phyloP scores from a whole-genome alignment of 2,113 vertebrate species.

The Chinchilla lanigera region DNA sequence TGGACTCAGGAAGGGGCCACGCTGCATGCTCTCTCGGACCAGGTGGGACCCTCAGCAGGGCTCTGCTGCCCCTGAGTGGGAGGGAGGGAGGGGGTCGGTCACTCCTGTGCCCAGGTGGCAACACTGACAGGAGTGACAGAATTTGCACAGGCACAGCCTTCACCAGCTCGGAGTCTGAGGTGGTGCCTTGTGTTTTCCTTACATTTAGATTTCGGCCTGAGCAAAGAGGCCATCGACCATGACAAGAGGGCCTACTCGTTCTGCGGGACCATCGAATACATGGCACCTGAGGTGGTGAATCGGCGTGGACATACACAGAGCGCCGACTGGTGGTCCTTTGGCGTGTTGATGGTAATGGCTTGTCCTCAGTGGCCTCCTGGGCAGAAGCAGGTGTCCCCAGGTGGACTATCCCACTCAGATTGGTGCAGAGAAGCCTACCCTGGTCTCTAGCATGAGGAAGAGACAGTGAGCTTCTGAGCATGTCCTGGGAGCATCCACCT shows the following conservation, averaged over 20 bases:
- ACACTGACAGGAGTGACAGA: accelerated
- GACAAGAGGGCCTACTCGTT: constrained; percentile 97
- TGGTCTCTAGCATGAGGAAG: accelerated
- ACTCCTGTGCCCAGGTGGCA: no score
- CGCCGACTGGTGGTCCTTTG: constrained; percentile 99
- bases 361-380: not conserved
- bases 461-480: accelerated
- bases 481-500: not conserved
- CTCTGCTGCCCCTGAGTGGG: not conserved
- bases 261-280: constrained; percentile 98
- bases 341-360: constrained; percentile 93
- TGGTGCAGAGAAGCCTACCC: accelerated
- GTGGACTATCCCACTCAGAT: accelerated
- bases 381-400: accelerated
- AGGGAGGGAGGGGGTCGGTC: not conserved
- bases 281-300: constrained; percentile 98
- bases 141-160: not conserved
- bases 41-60: accelerated
- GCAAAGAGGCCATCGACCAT: constrained; percentile 97
- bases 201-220: constrained; percentile 95
- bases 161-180: not conserved
- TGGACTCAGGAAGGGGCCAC: not conserved
- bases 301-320: constrained; percentile 96
- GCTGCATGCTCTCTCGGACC: accelerated
- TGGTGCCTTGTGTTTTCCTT: accelerated